These are phyloP conservation scores for Enteromius afrohamiltoni DNA, from an alignment of 2,797 vertebrate genomes.

Conservation along the genomic window DNA sequence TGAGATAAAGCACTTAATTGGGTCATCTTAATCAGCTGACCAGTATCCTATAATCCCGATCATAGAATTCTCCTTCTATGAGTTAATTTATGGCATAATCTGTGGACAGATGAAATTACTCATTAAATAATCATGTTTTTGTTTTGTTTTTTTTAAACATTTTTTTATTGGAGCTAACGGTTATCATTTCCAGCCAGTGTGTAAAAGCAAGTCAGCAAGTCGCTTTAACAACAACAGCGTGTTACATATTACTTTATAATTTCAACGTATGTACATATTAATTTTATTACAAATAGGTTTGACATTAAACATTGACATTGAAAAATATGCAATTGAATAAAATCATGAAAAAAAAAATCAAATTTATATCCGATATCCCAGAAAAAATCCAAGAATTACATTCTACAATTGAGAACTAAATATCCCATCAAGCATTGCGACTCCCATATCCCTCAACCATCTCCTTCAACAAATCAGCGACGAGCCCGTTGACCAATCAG, in stretches of 20 bases:
- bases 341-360: not conserved
- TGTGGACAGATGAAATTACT: not conserved
- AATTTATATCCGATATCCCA: not conserved
- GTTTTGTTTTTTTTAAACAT: not conserved
- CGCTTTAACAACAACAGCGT: not conserved
- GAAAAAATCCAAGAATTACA: not conserved
- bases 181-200: not conserved
- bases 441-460: no score
- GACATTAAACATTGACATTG: not conserved
- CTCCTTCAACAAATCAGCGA: slow-evolving; percentile 14
- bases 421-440: slow-evolving; percentile 1
- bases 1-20: not conserved
- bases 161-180: not conserved
- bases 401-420: not conserved
- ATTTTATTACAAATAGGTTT: not conserved
- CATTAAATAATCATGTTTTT: not conserved
- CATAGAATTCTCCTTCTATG: not conserved
- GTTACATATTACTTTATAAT: not conserved
- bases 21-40: not conserved
- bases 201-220: not conserved
- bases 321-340: not conserved
- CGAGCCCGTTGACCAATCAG: slow-evolving; percentile 15
- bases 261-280: not conserved
- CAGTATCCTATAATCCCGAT: not conserved
- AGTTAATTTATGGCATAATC: not conserved